Base-by-base conservation (phyloP, 1,140 invertebrate species). In the Penaeus indicus region DNA sequence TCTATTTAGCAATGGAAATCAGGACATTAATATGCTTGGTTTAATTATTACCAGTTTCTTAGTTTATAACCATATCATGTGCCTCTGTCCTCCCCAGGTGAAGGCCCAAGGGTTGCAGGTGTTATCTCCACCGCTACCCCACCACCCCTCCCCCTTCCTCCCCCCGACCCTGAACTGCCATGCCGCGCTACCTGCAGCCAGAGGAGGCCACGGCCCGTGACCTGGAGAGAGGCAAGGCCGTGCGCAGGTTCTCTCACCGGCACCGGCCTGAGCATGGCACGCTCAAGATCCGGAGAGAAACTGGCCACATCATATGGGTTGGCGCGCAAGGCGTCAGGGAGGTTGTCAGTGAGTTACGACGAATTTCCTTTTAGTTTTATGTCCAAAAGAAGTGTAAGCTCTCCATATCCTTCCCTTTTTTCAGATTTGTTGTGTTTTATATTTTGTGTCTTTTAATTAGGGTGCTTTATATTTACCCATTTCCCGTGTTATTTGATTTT, bases 211-310 rank as follows among this genome's bases (percentile, higher is more conserved):
- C 54, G 38, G 81, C 82, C 54, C 87, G 84, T 72, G 81, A 84
- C 13, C 61, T 88, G 38, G 87, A 88, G 87, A 62, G 25, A 11
- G 87, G 87, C n/a, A 88, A 77, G 32, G 87, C 81, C 27, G 87
- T 88, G 25, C 27, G 75, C 19, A 84, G 90, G 38, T 90, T 91
- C 54, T 78, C 79, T 64, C 32, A 67, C 42, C 84, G 78, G 88
- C 97, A 96, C 92, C 94, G 95, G 90, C 96, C 97, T 0, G 98
- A 99, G 92, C 95, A 95, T 86, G 95, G 96, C 91, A 96, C 95
- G 21, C 93, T 99, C 21, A 95, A 95, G 91, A 95, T 99, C 38
- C 94, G 97, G 89, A 93, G 97, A 75, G 97, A 99, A 93, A 98
- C 97, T 0, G 94, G 97, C 92, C 97, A 99, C 93, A 94, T 97